Evolutionary conservation across 2,888 invertebrate species (phyloP).

Genomic region (Cyclophora punctaria): DNA sequence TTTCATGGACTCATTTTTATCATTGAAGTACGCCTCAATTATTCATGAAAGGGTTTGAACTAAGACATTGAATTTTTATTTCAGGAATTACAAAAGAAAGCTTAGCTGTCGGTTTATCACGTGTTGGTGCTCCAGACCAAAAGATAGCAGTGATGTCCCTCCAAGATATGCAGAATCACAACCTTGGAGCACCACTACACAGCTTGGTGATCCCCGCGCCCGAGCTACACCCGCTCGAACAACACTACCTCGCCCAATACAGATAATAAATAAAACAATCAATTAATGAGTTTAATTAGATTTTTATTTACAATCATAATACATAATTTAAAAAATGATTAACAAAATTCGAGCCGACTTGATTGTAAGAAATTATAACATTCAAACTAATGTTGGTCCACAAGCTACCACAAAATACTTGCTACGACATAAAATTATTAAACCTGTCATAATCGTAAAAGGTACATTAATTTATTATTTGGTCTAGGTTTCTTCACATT

Average conservation of each 20-base stretch:
- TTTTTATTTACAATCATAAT: slow-evolving; percentile 70
- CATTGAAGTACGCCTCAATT: too few species aligned
- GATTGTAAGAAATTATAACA: slow-evolving; percentile 53
- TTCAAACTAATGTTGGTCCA: slow-evolving; percentile 70
- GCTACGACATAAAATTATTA: slow-evolving; percentile 54
- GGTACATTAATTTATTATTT: slow-evolving; percentile 75
- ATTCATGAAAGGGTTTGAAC: too few species aligned
- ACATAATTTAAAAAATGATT: slow-evolving; percentile 46
- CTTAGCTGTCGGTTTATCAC: slow-evolving; percentile 89
- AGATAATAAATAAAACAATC: slow-evolving; percentile 42
- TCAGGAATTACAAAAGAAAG: slow-evolving; percentile 71
- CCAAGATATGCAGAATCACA: slow-evolving; percentile 79
- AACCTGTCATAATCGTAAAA: slow-evolving; percentile 66
- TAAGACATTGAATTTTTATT: slow-evolving; percentile 9
- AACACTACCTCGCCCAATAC: slow-evolving; percentile 87
- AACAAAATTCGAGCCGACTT: slow-evolving; percentile 61
- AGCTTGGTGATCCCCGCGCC: slow-evolving; percentile 92
- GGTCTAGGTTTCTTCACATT: slow-evolving; percentile 73
- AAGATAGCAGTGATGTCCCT: slow-evolving; percentile 84
- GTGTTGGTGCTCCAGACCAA: slow-evolving; percentile 92
- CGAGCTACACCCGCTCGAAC: slow-evolving; percentile 91
- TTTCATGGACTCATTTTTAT: too few species aligned
- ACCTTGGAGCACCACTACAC: slow-evolving; percentile 94
- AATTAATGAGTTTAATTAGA: slow-evolving; percentile 53
- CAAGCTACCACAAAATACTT: slow-evolving; percentile 68